These are phyloP conservation scores for Amiota communis DNA, from an alignment of 2,888 invertebrate species.

Conservation along the genomic window DNA sequence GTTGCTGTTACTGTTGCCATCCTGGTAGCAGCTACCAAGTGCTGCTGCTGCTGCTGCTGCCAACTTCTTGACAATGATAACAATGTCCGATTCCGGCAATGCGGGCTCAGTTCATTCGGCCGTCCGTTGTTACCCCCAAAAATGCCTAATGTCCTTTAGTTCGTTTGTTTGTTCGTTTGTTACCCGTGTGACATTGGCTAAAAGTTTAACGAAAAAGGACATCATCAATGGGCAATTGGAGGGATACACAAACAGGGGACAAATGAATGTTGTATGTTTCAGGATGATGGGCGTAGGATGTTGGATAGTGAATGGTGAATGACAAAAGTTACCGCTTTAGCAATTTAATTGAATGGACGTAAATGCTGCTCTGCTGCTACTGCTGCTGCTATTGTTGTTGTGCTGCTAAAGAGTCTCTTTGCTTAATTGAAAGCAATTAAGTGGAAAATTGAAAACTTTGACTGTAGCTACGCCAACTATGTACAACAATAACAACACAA, in stretches of 20 bases:
- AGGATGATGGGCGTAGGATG: no score
- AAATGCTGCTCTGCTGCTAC: slow-evolving; percentile 35
- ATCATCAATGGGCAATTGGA: no score
- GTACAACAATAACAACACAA: background rate
- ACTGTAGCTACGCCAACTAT: slow-evolving; percentile 45
- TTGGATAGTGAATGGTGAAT: no score
- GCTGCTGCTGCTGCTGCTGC: slow-evolving; percentile 27
- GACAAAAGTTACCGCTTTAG: slow-evolving; percentile 52
- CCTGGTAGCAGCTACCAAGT: slow-evolving; percentile 21
- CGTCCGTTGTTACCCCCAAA: slow-evolving; percentile 25
- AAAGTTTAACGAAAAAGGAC: no score
- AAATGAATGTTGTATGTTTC: no score
- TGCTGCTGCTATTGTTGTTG: no score
- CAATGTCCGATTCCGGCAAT: slow-evolving; percentile 16
- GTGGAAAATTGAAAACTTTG: slow-evolving; percentile 66
- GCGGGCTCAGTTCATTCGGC: background rate
- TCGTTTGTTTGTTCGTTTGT: slow-evolving; percentile 25
- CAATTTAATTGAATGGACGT: slow-evolving; percentile 66
- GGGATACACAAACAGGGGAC: no score
- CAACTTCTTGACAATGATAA: slow-evolving; percentile 22
- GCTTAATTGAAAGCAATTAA: slow-evolving; percentile 67
- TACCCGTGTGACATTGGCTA: background rate
- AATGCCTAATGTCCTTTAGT: slow-evolving; percentile 31
- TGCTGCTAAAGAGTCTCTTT: slow-evolving; percentile 61
- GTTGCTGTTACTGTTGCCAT: slow-evolving; percentile 33